Evolutionary conservation across 2,888 invertebrate genomes (phyloP).

Genomic region (Drosophila koepferae): DNA sequence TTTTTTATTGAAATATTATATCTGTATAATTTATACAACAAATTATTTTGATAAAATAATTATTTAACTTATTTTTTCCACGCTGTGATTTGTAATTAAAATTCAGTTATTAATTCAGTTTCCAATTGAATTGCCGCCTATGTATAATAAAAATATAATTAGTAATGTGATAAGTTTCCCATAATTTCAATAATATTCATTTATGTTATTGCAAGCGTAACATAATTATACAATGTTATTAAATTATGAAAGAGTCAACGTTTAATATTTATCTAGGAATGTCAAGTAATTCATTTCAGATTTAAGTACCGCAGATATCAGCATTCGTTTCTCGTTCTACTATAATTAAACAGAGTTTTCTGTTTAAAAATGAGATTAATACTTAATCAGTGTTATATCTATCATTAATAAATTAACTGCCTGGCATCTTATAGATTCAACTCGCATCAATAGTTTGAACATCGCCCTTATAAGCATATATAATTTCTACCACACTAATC

Average conservation of each 20-base stretch:
- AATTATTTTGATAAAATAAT: neutral
- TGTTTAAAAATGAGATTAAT: neutral
- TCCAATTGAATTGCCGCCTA: neutral
- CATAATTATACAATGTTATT: neutral
- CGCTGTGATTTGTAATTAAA: neutral
- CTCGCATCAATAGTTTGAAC: neutral
- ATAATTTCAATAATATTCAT: constrained; percentile 3
- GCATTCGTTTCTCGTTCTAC: neutral
- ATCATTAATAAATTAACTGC: neutral
- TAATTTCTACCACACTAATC: neutral
- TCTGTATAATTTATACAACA: neutral
- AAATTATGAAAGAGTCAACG: neutral
- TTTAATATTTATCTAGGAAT: neutral
- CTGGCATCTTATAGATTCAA: neutral
- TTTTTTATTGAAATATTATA: no score
- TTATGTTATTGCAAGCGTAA: constrained; percentile 5
- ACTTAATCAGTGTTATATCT: neutral
- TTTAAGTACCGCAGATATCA: no score
- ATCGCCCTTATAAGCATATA: neutral
- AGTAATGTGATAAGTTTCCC: neutral
- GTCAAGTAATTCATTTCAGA: no score
- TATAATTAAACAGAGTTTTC: neutral
- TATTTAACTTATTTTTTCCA: neutral
- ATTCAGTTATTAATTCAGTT: constrained; percentile 2
- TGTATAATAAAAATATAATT: constrained; percentile 4